A percentile compares a stretch with the other conserved stretches of the same genome.
These are phyloP conservation scores for Platycheirus albimanus DNA, from an alignment of 2,888 invertebrate species.

Conservation along the genomic window DNA sequence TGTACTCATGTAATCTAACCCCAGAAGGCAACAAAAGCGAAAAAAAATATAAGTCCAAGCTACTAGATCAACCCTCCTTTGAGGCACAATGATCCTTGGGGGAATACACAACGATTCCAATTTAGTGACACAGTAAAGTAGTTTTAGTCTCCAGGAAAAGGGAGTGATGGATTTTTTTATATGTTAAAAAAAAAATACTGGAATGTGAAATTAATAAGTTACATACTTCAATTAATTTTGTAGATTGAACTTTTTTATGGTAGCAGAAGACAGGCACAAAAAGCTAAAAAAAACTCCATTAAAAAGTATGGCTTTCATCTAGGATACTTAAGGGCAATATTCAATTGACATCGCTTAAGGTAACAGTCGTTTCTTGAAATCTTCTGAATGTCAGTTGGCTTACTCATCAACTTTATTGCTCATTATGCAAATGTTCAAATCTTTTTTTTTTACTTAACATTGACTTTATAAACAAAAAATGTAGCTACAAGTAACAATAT, in stretches of 20 bases:
- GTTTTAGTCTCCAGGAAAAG: not conserved
- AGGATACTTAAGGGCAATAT: no score
- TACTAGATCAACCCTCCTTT: slow-evolving; percentile 39
- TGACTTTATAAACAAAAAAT: no score
- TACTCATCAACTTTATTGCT: slow-evolving; percentile 47
- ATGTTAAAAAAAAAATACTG: no score
- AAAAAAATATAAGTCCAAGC: slow-evolving; percentile 3
- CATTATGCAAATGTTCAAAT: slow-evolving; percentile 65
- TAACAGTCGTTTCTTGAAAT: no score
- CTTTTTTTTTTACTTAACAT: no score
- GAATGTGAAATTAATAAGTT: not conserved
- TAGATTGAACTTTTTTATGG: no score
- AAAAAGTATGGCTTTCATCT: no score
- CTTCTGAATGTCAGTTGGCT: not conserved
- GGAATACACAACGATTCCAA: slow-evolving; percentile 50
- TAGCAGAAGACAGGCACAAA: no score
- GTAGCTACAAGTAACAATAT: not conserved
- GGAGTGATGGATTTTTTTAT: not conserved
- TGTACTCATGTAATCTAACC: slow-evolving; percentile 59
- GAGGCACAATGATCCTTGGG: slow-evolving; percentile 32
- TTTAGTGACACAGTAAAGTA: slow-evolving; percentile 50
- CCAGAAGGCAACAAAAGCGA: slow-evolving; percentile 16
- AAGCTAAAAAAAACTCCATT: no score
- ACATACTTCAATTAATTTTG: no score
- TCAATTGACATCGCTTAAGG: no score